Conservation (phyloP, 2,113 vertebrate species). For the Phoenicopterus ruber region DNA sequence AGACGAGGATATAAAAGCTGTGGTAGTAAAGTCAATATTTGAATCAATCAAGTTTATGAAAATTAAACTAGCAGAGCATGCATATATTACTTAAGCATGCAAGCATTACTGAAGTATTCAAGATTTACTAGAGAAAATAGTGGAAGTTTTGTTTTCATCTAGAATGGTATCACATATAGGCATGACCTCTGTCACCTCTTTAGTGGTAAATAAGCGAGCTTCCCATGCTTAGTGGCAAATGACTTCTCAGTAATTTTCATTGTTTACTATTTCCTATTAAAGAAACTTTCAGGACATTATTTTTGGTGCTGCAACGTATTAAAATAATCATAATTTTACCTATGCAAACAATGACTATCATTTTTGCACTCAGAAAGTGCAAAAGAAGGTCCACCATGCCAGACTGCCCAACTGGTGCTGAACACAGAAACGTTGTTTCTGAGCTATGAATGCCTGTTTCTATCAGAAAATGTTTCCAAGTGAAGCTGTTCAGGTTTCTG, state of each 20-base stretch:
- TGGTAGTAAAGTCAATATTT: conserved; percentile 53
- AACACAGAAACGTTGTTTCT: conserved; percentile 6
- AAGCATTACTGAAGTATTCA: conserved; percentile 2
- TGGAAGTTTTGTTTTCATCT: background rate
- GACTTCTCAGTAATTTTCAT: background rate
- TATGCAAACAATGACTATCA: background rate
- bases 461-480: background rate
- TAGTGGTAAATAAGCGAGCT: background rate
- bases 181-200: background rate
- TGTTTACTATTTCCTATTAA: background rate
- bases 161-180: background rate
- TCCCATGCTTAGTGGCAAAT: background rate
- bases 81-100: conserved; percentile 20
- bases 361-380: background rate
- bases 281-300: background rate
- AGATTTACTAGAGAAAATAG: background rate
- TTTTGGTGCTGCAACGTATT: background rate
- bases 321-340: background rate
- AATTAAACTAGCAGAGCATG: conserved; percentile 58
- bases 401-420: background rate
- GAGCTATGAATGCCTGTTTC: background rate
- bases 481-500: background rate
- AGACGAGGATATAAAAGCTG: conserved; percentile 60
- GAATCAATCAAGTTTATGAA: conserved; percentile 69
- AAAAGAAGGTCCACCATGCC: background rate